These are phyloP conservation scores for Dasyprocta punctata DNA, from an alignment of 2,113 vertebrate species.

Conservation along the genomic window DNA sequence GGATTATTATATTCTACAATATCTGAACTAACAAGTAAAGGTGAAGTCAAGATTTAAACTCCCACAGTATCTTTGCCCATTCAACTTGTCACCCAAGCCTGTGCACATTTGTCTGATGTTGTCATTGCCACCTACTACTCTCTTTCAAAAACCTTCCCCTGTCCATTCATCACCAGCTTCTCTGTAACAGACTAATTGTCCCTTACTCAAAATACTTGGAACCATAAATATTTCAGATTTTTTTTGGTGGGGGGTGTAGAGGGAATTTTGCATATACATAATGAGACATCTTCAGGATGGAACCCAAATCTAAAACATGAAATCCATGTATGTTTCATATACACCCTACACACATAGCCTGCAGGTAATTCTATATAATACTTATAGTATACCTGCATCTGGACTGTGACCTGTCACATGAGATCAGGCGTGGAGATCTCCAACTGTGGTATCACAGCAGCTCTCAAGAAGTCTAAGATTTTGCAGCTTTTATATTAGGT, in stretches of 20 bases:
- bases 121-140: not conserved
- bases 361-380: not conserved
- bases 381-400: not conserved
- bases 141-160: slow-evolving; percentile 5
- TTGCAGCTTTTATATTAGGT: not conserved
- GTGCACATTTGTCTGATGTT: not conserved
- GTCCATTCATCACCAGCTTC: not conserved
- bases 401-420: not conserved
- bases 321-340: not conserved
- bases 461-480: not conserved
- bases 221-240: not conserved
- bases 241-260: no score
- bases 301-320: not conserved
- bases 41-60: not conserved
- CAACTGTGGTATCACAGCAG: not conserved
- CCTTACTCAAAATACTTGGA: not conserved
- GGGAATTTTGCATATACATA: not conserved
- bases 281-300: not conserved
- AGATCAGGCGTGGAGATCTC: not conserved
- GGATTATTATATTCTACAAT: not conserved
- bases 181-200: not conserved
- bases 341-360: not conserved
- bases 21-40: not conserved
- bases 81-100: not conserved
- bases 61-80: not conserved